Evolutionary conservation across 2,888 invertebrate genomes (phyloP).

Genomic region (Ennomos erosarius): DNA sequence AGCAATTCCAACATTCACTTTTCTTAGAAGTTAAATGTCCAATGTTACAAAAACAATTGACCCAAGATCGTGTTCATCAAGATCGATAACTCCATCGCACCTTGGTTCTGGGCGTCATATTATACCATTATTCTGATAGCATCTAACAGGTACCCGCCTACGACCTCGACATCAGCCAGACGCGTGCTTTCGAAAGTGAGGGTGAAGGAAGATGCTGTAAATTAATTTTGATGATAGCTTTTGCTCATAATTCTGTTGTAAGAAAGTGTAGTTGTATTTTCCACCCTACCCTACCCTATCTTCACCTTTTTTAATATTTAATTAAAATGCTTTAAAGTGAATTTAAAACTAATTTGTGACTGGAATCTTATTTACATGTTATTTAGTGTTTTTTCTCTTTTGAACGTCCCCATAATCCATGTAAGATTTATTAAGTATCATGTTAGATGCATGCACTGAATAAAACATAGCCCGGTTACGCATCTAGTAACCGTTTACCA

Average conservation of each 20-base stretch:
- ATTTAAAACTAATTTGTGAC: too few relatives aligned
- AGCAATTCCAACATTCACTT: constrained; percentile 16
- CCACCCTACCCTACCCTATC: too few relatives aligned
- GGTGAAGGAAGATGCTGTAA: constrained; percentile 19
- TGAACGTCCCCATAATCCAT: constrained; percentile 31
- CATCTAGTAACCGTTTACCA: constrained; percentile 47
- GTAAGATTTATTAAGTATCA: constrained; percentile 38
- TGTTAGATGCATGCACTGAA: constrained; percentile 37
- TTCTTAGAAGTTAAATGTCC: constrained; percentile 1
- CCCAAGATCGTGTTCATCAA: constrained; percentile 42
- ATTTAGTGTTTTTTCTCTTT: too few relatives aligned
- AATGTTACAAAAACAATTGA: constrained; percentile 19
- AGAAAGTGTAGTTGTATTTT: neutral
- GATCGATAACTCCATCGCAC: constrained; percentile 53
- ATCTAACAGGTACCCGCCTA: constrained; percentile 60
- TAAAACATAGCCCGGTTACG: constrained; percentile 45
- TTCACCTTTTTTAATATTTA: too few relatives aligned
- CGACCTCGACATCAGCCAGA: constrained; percentile 46
- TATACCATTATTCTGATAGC: constrained; percentile 62
- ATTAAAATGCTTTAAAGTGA: too few relatives aligned
- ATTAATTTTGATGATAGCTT: constrained; percentile 15
- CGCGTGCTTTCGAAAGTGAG: constrained; percentile 44
- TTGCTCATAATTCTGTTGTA: neutral
- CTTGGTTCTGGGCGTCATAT: constrained; percentile 59
- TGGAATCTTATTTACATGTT: too few relatives aligned